A percentile compares a stretch with the other conserved stretches of the same genome.
Evolutionary conservation across 2,797 vertebrate genomes (phyloP).

Genomic region (Crocodylus rhombifer): DNA sequence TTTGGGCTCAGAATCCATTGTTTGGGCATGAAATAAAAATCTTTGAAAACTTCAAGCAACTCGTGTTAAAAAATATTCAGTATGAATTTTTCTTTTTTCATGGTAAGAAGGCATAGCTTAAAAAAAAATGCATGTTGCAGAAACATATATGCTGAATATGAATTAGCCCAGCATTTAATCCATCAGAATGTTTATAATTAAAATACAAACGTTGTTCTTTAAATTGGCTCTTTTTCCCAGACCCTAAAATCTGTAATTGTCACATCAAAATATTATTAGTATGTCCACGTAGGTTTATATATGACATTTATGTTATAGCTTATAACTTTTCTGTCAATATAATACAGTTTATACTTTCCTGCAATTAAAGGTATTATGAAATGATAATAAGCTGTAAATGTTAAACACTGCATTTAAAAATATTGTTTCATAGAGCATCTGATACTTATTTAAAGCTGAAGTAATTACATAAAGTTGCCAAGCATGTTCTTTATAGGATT

Average conservation of each 20-base stretch:
- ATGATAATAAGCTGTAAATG: neutral
- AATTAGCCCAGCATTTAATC: neutral
- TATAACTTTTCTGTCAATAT: neutral
- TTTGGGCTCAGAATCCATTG: neutral
- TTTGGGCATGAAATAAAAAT: neutral
- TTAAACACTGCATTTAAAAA: neutral
- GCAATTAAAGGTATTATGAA: neutral
- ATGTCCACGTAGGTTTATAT: neutral
- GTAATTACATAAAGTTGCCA: neutral
- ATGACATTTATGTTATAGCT: neutral
- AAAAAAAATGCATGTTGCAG: neutral
- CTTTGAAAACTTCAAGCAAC: neutral
- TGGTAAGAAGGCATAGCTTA: neutral
- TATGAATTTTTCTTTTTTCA: conserved; percentile 7
- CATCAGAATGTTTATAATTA: neutral
- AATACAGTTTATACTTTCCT: neutral
- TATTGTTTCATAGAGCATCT: neutral
- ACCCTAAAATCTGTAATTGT: neutral
- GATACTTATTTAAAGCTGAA: neutral
- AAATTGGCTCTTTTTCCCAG: neutral
- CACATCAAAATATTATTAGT: neutral
- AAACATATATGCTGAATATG: neutral
- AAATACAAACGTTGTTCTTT: neutral
- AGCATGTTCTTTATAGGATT: neutral
- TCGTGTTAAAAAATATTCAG: neutral